Base-by-base conservation (phyloP, 2,888 invertebrate genomes). In the Onchidella celtica region DNA sequence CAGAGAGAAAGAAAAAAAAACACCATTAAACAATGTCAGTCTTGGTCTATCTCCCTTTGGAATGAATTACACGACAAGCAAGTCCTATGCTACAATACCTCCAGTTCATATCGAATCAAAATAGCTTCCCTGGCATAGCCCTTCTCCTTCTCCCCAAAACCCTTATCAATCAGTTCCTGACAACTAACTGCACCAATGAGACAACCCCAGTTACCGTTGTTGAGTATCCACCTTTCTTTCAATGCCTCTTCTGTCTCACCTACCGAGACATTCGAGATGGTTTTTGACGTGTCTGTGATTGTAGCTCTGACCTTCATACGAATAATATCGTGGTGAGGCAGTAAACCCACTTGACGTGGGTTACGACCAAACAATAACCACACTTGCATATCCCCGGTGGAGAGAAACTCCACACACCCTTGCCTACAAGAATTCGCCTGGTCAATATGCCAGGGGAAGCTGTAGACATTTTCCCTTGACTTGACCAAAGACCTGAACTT, bases 361-460 rank as follows among this genome's bases (percentile, higher is more conserved):
- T 66, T 3, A 24, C 66, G 21, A 4, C 66, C 66, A 27, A 29
- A 66, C 29, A 66, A 29, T 29, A 14, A 21, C 11, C 24, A 11
- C 9, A 66, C 32, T 3, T 66, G 9, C 29, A 66, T 24, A 11
- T 66, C 32, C 3, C 66, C 66, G 32, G 4, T 32, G 3, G 29
- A 11, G 24, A 21, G 4, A 27, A 27, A 11, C 66, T 29, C 66
- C 3, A 29, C 66, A 11, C 32, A 29, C 9, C 66, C 66, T 29
- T 29, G 9, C 24, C 24, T 32, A 32, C 66, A 29, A 6, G 29
- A 29, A 3, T 27, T 4, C 21, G 32, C 29, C 29, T 66, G 66
- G 66, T 66, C 32, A 32, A 66, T 66, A 66, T 66, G 32, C 24
- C 66, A 66, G 21, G 66, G 66, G 4, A 27, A 32, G 21, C 66